These are phyloP conservation scores for Alsophila aescularia DNA, from an alignment of 2,888 invertebrate genomes.

Conservation along the genomic window DNA sequence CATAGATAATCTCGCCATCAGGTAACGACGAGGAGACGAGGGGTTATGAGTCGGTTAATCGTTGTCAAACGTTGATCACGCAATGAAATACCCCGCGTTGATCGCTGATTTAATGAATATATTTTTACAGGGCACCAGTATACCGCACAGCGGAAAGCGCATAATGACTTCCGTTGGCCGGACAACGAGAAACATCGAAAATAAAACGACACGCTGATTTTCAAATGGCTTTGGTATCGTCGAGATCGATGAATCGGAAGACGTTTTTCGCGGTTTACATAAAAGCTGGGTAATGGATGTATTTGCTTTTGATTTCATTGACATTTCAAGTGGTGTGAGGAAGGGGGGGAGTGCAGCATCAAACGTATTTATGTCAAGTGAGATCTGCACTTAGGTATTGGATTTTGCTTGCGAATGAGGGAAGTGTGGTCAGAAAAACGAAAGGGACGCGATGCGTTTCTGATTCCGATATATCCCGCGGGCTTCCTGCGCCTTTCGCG, in stretches of 20 bases:
- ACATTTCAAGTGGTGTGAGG: too few species aligned
- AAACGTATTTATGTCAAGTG: slow-evolving; percentile 45
- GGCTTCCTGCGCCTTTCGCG: slow-evolving; percentile 65
- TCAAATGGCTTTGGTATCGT: slow-evolving; percentile 40
- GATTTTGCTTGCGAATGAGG: slow-evolving; percentile 55
- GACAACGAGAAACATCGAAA: slow-evolving; percentile 73
- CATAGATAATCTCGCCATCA: slow-evolving; percentile 4
- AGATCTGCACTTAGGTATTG: slow-evolving; percentile 27
- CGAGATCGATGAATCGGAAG: slow-evolving; percentile 40
- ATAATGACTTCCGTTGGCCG: slow-evolving; percentile 80
- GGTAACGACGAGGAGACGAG: slow-evolving; percentile 23
- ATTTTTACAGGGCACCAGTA: slow-evolving; percentile 75
- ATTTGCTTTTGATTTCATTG: too few species aligned
- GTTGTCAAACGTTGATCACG: slow-evolving; percentile 51
- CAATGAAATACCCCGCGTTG: slow-evolving; percentile 55
- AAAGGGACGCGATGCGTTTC: slow-evolving; percentile 69
- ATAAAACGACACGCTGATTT: slow-evolving; percentile 59
- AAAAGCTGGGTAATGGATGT: neutral
- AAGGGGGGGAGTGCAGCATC: slow-evolving; percentile 30
- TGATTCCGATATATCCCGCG: slow-evolving; percentile 75
- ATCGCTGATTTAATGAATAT: slow-evolving; percentile 78
- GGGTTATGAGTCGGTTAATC: slow-evolving; percentile 39
- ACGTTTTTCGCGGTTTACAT: slow-evolving; percentile 12
- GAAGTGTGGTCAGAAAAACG: slow-evolving; percentile 66
- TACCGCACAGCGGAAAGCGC: slow-evolving; percentile 75